phyloP scores from a whole-genome alignment of 1,140 invertebrate species.

The Apis mellifera region DNA sequence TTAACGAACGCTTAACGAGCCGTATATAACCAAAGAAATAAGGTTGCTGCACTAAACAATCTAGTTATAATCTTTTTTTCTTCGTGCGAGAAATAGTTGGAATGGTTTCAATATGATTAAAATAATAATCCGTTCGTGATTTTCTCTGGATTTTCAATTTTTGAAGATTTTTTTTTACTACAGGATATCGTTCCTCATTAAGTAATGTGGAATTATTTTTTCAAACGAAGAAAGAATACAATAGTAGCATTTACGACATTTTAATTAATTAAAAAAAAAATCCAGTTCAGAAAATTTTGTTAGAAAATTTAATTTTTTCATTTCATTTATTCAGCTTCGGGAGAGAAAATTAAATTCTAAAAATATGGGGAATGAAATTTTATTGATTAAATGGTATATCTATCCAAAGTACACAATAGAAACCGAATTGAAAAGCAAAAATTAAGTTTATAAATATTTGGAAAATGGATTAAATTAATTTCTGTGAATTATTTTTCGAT shows the following conservation, averaged over 20 bases:
- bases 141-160: background rate
- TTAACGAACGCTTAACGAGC: slow-evolving; percentile 61
- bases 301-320: too few species aligned
- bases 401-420: background rate
- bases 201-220: background rate
- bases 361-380: background rate
- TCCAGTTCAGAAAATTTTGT: too few species aligned
- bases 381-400: background rate
- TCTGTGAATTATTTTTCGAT: background rate
- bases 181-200: background rate
- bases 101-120: background rate
- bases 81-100: background rate
- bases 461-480: background rate
- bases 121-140: background rate
- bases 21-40: slow-evolving; percentile 18
- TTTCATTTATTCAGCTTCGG: too few species aligned
- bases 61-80: slow-evolving; percentile 33
- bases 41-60: slow-evolving; percentile 26
- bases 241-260: too few species aligned
- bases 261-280: too few species aligned
- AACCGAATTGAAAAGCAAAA: background rate
- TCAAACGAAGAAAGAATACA: too few species aligned
- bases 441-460: background rate
- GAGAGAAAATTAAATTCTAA: too few species aligned
- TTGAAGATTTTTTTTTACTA: background rate